Evolutionary conservation across 2,113 vertebrate species (phyloP).

Genomic region (Trachemys scripta): DNA sequence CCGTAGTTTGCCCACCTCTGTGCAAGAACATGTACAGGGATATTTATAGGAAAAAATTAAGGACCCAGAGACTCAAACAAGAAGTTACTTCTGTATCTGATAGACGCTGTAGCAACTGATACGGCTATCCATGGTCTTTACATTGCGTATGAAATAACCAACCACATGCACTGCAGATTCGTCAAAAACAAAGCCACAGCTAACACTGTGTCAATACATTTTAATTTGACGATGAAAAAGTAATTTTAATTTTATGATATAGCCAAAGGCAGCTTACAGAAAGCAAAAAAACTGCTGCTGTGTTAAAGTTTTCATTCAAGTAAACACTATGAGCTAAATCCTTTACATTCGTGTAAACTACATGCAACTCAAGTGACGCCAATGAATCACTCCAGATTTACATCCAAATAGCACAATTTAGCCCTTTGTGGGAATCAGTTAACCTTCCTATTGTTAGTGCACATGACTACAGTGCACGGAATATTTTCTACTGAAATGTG

Average conservation of each 20-base stretch:
- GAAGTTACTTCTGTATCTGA: background rate
- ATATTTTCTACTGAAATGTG: background rate
- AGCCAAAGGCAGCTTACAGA: slow-evolving; percentile 24
- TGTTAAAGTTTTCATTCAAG: background rate
- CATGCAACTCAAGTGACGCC: background rate
- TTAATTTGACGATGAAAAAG: slow-evolving; percentile 29
- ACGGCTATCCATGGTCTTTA: background rate
- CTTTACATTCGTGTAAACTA: slow-evolving; percentile 29
- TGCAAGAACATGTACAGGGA: background rate
- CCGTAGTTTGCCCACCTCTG: no score
- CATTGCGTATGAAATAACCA: background rate
- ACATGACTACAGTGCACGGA: background rate
- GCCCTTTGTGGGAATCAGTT: background rate
- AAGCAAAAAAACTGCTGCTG: background rate
- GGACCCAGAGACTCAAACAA: background rate
- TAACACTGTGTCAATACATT: background rate
- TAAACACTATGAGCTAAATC: background rate
- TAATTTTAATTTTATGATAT: background rate
- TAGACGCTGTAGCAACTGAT: background rate
- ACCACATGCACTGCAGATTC: background rate
- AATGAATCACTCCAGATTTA: background rate
- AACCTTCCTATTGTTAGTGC: background rate
- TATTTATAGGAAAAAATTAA: background rate
- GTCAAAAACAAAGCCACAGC: background rate
- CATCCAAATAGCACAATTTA: background rate